Base-by-base conservation (phyloP, 2,888 invertebrate species). In the Ormyrus labotus region DNA sequence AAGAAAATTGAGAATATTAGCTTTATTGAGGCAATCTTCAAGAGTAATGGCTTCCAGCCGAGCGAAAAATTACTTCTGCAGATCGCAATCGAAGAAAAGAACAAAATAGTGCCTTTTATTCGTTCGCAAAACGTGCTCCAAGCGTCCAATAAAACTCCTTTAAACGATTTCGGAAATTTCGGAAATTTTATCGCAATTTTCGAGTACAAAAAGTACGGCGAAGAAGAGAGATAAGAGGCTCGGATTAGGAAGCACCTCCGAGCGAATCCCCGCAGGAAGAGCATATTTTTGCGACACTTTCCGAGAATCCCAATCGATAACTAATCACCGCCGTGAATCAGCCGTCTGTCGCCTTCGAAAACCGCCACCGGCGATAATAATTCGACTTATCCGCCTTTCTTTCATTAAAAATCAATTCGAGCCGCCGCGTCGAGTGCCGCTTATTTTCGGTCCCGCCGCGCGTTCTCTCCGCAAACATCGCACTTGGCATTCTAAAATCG, bases 191-290 rank as follows among this genome's bases (percentile, higher is more conserved):
- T 19, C 19, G 19, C 19, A 19, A 19, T 19, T 19, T 19, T 19
- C 2, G 19, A 19, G 19, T 19, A 1, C 1, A 19, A 19, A 19
- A 19, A 19, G 19, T 19, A 19, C 19, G 19, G 19, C 19, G 2
- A 19, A 19, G 19, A 34, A 13, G n/a, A 51, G 10, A 53, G 45
- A 72, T 73, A 68, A 63, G 7, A 10, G 55, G 45, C 19, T 69
- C 57, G 67, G 78, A 79, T 79, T 79, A 73, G 69, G 60, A 68
- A 79, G 73, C 19, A 58, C 63, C 63, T 9, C 47, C 61, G 53
- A 58, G 51, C 13, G 9, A 61, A 34, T 45, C 48, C 50, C n/a
- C 48, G 48, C 51, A 68, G 67, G 13, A 68, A 53, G 58, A 10
- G 6, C 53, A 63, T 19, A 19, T 34, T 63, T 72, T 72, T 63